Conservation (phyloP, 2,888 invertebrate species). For the Thysanoteuthis rhombus region DNA sequence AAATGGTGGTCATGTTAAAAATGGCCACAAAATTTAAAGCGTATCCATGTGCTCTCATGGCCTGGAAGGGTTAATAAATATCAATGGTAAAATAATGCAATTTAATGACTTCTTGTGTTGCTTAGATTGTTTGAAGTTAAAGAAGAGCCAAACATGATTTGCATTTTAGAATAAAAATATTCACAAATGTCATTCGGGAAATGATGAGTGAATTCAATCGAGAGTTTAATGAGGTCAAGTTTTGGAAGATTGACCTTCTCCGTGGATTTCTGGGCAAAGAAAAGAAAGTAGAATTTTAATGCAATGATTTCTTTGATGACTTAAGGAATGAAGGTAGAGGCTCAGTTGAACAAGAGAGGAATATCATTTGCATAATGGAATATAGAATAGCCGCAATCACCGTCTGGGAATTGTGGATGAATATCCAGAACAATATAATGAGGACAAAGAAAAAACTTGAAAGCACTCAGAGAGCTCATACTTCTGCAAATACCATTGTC, state of each 20-base stretch:
- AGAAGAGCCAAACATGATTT: neutral
- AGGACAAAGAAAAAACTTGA: neutral
- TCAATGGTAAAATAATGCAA: too few relatives aligned
- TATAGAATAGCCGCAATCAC: neutral
- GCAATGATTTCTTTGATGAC: neutral
- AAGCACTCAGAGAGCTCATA: too few relatives aligned
- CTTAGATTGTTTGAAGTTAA: neutral
- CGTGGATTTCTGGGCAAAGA: neutral
- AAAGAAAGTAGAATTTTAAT: neutral
- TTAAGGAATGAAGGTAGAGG: neutral
- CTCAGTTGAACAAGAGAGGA: neutral
- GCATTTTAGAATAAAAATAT: conserved; percentile 12
- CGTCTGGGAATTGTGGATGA: neutral
- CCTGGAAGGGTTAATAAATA: too few relatives aligned
- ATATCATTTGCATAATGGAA: neutral
- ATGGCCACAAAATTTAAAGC: too few relatives aligned
- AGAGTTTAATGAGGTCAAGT: neutral
- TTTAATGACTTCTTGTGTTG: neutral
- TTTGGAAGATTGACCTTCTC: neutral
- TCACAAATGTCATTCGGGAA: neutral
- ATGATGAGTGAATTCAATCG: neutral
- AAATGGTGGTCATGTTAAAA: too few relatives aligned
- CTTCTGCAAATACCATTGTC: too few relatives aligned
- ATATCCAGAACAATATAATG: neutral
- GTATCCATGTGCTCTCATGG: too few relatives aligned